Evolutionary conservation across 2,888 invertebrate genomes (phyloP).

Genomic region (Pristionchus arcanus): DNA sequence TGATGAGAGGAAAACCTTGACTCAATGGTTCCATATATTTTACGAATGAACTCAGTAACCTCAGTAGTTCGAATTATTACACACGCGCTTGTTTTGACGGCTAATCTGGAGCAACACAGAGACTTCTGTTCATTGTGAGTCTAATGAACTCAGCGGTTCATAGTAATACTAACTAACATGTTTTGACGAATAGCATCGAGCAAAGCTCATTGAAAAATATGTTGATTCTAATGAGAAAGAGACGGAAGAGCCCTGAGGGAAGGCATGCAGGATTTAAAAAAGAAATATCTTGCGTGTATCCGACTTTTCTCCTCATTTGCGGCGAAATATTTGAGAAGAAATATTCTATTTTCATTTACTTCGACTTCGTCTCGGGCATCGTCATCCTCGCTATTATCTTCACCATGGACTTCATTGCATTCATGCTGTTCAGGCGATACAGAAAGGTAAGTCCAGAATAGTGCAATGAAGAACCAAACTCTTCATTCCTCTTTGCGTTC

Average conservation of each 20-base stretch:
- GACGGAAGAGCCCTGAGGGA: neutral
- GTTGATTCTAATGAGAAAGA: neutral
- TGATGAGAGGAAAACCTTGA: too few species aligned
- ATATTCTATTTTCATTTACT: neutral
- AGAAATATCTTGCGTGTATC: neutral
- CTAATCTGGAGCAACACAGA: too few species aligned
- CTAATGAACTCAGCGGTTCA: too few species aligned
- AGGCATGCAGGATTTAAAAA: neutral
- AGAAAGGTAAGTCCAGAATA: neutral
- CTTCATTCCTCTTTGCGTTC: neutral
- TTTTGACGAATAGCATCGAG: neutral
- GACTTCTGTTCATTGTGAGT: too few species aligned
- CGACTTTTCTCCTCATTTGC: too few species aligned
- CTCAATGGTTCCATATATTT: too few species aligned
- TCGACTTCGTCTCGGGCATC: constrained; percentile 48
- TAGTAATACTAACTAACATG: neutral
- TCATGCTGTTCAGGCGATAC: constrained; percentile 15
- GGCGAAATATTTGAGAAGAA: neutral
- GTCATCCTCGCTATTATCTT: constrained; percentile 18
- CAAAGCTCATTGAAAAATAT: neutral
- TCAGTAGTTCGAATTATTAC: too few species aligned
- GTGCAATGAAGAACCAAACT: neutral
- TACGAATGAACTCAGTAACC: too few species aligned
- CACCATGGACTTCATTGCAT: constrained; percentile 15
- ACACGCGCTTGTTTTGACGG: too few species aligned